Evolutionary conservation across 2,888 invertebrate species (phyloP), one percentile per base, ranked within the genome.

Genomic region (Erebia palarica): DNA sequence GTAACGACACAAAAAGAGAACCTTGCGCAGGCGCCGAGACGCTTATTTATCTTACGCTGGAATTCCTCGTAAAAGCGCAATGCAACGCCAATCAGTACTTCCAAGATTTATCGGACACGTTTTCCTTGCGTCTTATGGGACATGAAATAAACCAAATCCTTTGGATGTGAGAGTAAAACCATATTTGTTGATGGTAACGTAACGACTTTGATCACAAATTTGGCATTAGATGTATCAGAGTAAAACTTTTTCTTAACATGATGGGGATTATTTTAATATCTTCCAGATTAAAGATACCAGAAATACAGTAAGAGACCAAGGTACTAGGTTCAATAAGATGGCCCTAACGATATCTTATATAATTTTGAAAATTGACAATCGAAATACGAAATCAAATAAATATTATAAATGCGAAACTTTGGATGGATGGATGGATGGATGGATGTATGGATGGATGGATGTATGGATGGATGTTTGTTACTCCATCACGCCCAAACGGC

Each of bases 11-110:
- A 71, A 70, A 76, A 75, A 76, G 73, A 69, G 63, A 73, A 69
- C 65, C 65, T 36, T 73, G 76, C 73, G 76, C 77, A 75, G 76
- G 76, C 77, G 77, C 77, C 76, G 75, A 72, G 75, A 69, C 74
- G 72, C 65, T 73, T 75, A 73, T 73, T 74, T 71, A 72, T 75
- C 74, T 76, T 74, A 61, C 71, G 60, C 68, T 67, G 60, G 71
- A 67, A 67, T 74, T 71, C 74, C 67, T 68, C 74, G 74, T 72
- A 71, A 72, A 71, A 67, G 73, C 71, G 70, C 70, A 66, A 74
- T 70, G 58, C 58, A 66, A 70, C 69, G 72, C 68, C 70, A 70
- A 74, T 70, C 70, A 72, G 57, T 51, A 68, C 60, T 63, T 66
- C 44, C 64, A 61, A 73, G 72, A 74, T 74, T 71, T 74, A 74